These are phyloP conservation scores for Leucophenga maculata DNA, from an alignment of 2,888 invertebrate species.

Conservation along the genomic window DNA sequence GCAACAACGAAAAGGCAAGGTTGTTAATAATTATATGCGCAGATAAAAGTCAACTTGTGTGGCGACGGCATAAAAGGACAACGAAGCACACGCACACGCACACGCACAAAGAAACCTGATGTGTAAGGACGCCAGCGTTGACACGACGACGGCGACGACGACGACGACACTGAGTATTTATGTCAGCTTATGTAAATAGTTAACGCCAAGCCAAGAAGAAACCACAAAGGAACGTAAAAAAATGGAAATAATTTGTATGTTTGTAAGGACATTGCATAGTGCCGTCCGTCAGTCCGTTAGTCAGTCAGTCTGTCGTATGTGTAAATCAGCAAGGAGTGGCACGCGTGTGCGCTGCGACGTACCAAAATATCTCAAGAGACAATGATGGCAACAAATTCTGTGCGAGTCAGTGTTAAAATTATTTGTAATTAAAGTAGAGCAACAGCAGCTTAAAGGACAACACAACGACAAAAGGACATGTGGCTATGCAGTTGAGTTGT, in stretches of 20 bases:
- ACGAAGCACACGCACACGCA: background rate
- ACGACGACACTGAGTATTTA: background rate
- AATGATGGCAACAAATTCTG: background rate
- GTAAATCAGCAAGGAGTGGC: slow-evolving; percentile 6
- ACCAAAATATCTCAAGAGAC: slow-evolving; percentile 22
- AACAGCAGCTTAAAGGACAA: slow-evolving; percentile 56
- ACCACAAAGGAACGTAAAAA: slow-evolving; percentile 33
- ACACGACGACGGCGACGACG: background rate
- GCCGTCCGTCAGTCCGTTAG: too few relatives aligned
- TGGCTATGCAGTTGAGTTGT: slow-evolving; percentile 28
- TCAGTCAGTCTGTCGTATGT: too few relatives aligned
- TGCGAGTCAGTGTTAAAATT: slow-evolving; percentile 21
- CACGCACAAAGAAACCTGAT: background rate
- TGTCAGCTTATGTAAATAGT: slow-evolving; percentile 17
- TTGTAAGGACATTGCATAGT: background rate
- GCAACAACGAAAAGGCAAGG: background rate
- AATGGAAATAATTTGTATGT: slow-evolving; percentile 63
- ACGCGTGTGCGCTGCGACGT: slow-evolving; percentile 46
- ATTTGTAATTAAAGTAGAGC: slow-evolving; percentile 66
- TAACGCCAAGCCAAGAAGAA: slow-evolving; percentile 3
- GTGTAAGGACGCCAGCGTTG: background rate
- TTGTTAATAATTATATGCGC: background rate
- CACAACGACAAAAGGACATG: slow-evolving; percentile 44
- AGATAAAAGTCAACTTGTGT: background rate
- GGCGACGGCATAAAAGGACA: background rate